Base-by-base conservation (phyloP, 2,888 invertebrate genomes). In the Aethes cnicana region DNA sequence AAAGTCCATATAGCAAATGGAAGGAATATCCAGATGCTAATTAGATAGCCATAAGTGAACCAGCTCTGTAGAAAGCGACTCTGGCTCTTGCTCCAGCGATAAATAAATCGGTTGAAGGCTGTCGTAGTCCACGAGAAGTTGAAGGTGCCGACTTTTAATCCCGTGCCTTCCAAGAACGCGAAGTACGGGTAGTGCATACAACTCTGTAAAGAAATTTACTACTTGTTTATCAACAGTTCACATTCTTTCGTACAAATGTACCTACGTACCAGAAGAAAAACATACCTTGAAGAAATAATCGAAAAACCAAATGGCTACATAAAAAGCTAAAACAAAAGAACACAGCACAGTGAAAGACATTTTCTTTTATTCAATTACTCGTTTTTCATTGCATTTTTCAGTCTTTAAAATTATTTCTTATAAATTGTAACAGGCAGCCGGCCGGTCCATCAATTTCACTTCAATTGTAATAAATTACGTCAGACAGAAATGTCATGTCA, bases 141-240 rank as follows among this genome's bases (percentile, higher is more conserved):
- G 36, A 96, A 88, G 49, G 94, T 90, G 56, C 93, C 92, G 21
- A 97, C 87, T 68, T 92, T 92, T 7, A 97, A 68, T 2, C 96
- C 96, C 1, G 94, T 94, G 48, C 93, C 94, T 72, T 94, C 92
- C 54, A 96, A 74, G 69, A 96, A 94, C 59, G 93, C 93, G 59
- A 94, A 91, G 72, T 96, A 96, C 0, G 96, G 95, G 72, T 95
- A 94, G 74, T 95, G 95, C 82, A 94, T 94, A 78, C 96, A 96
- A 72, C 94, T 94, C 96, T 96, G 90, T 89, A 92, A 77, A 60
- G 53, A 64, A 66, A 42, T 25, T 32, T 57, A 35, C 18, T 12
- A 50, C 21, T 8, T 53, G 3, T 25, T 41, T 12, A n/a, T 14
- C 12, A 9, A 6, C 11, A 14, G 2, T 6, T 4, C 4, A 21